Evolutionary conservation across 2,113 vertebrate genomes (phyloP), one percentile per base, ranked within the genome.

Genomic region (Pedetes capensis): DNA sequence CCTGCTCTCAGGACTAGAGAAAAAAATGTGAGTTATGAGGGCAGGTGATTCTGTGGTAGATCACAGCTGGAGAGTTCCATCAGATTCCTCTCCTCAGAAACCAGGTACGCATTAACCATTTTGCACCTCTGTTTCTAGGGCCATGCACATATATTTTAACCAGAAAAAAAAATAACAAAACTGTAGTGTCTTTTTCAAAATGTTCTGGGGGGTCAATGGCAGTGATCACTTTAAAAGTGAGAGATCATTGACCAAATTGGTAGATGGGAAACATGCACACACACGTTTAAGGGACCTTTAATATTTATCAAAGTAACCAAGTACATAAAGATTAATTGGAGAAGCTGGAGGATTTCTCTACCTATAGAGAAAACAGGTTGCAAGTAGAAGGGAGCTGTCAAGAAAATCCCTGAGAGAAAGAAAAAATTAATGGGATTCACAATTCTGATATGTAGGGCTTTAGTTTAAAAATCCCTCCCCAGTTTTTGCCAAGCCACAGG

Each of bases 381-480:
- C 85, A 84, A 57, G 92, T 71, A 72, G 68, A 72, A 84, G 27
- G 42, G 49, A 75, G 76, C 78, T 89, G 39, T 76, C 66, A 76
- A 93, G 55, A 94, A 87, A 91, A 93, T 53, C 74, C 84, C 87
- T 20, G 16, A 92, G 69, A 87, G 75, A 47, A 44, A 86, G 85
- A 80, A 84, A 23, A 55, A 29, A 39, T 95, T 81, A 78, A 86
- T 76, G 78, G 68, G 39, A 93, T 85, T 96, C 95, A 80, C 88
- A 86, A 81, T 92, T 85, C 82, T 14, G 44, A 92, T 85, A 86
- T 2, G 29, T 69, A 74, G 93, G 92, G 80, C 79, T 85, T 93
- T 95, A 14, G 44, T 96, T 87, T 94, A 81, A 90, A 93, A 94
- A 91, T 95, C 51, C 89, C 83, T 96, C 72, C 32, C n/a, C 34